phyloP scores from a whole-genome alignment of 2,113 vertebrate species.

The Dromiciops gliroides region DNA sequence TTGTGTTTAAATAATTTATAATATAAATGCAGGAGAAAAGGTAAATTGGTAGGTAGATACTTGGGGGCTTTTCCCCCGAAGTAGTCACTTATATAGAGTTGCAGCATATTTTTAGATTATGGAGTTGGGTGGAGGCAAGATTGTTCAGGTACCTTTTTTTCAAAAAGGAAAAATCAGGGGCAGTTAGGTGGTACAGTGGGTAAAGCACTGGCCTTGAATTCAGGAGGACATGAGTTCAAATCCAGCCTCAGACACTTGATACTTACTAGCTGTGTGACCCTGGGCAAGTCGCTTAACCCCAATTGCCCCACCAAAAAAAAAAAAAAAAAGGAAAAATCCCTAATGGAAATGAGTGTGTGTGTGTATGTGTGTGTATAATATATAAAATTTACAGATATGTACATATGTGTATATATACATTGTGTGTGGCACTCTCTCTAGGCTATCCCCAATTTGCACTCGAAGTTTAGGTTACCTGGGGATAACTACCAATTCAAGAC shows the following conservation, averaged over 20 bases:
- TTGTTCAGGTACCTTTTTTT: background rate
- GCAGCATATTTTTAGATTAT: background rate
- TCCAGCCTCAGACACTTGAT: too few relatives aligned
- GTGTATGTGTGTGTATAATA: background rate
- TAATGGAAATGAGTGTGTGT: background rate
- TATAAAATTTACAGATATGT: too few relatives aligned
- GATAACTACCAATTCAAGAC: background rate
- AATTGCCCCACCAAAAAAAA: too few relatives aligned
- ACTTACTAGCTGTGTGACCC: too few relatives aligned
- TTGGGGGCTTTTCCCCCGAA: background rate
- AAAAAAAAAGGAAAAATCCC: background rate
- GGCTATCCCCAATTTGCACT: background rate
- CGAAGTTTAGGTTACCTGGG: background rate
- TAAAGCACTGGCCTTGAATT: too few relatives aligned
- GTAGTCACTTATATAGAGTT: background rate
- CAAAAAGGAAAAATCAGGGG: background rate
- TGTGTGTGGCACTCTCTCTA: background rate
- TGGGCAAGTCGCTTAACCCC: too few relatives aligned
- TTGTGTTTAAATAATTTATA: conserved; percentile 10
- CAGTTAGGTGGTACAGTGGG: too few relatives aligned
- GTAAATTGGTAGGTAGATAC: too few relatives aligned
- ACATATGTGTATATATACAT: background rate
- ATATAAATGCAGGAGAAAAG: too few relatives aligned
- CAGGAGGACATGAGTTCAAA: too few relatives aligned
- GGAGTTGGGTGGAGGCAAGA: background rate